Evolutionary conservation across 1,140 invertebrate genomes (phyloP), one percentile per base, ranked within the genome.

Genomic region (Amphibalanus amphitrite): DNA sequence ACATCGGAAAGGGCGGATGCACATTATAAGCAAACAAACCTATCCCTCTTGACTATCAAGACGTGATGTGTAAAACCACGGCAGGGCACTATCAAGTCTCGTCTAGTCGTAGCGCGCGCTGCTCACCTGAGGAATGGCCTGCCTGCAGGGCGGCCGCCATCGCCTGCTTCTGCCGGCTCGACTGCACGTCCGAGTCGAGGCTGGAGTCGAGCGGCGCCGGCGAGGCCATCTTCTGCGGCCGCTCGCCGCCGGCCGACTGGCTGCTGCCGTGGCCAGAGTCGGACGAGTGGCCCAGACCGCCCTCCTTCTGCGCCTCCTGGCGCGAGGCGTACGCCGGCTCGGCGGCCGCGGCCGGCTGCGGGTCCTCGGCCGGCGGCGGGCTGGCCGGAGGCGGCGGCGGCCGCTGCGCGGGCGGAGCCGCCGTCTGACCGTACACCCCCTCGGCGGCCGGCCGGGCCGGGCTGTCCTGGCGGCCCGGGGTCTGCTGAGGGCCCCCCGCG

Each of bases 291-390:
- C 47, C 20, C 1, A 59, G 23, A 8, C 10, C 1, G 47, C 47
- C 47, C 6, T 59, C 47, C 17, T 59, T 59, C 47, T 59, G 47
- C 47, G 23, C 13, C 47, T 59, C 47, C 47, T 59, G 47, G 6
- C 47, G 47, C 47, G 47, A 59, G 47, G 28, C 72, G 70, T 65
- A 74, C 74, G 38, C 70, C 38, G n/a, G 64, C 29, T 23, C 73
- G 65, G 8, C 71, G 67, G 33, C 71, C 72, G n/a, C 76, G 77
- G 69, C 74, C 75, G 47, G 73, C 74, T 38, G 78, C 75, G 28
- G 80, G 81, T 4, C 81, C 81, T 69, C 79, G 74, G 25, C 81
- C 82, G 33, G 81, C 81, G 73, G 82, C 82, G 13, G 78, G 78
- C 23, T 79, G 78, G 26, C 76, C 78, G 6, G 78, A 76, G 38